phyloP scores from a whole-genome alignment of 2,888 invertebrate genomes.

The Heliconius ethilla region DNA sequence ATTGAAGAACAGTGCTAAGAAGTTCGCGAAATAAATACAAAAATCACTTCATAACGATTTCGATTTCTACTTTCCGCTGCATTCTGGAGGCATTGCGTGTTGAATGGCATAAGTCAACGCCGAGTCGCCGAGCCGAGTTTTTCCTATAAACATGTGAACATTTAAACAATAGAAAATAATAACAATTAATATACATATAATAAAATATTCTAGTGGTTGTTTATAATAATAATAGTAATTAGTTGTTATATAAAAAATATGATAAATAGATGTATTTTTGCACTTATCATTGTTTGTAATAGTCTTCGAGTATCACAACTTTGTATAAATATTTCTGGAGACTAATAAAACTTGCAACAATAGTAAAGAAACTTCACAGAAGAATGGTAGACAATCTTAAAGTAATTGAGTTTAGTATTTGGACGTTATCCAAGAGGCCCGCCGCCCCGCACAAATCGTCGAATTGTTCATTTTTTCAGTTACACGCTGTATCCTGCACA shows the following conservation, averaged over 20 bases:
- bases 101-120: too few relatives aligned
- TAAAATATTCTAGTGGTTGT: background rate
- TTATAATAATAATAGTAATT: background rate
- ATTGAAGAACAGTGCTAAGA: background rate
- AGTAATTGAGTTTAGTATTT: background rate
- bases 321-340: background rate
- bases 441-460: background rate
- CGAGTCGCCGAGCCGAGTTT: too few relatives aligned
- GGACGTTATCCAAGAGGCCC: background rate
- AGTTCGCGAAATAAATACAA: background rate
- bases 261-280: background rate
- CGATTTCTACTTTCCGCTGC: too few relatives aligned
- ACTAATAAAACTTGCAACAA: background rate
- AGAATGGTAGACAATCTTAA: background rate
- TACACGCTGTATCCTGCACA: too few relatives aligned
- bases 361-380: background rate
- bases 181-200: background rate
- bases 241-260: background rate
- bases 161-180: background rate
- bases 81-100: too few relatives aligned
- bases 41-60: background rate
- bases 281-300: too few relatives aligned
- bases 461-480: background rate
- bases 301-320: too few relatives aligned
- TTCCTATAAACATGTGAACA: background rate